Evolutionary conservation across 2,888 invertebrate genomes (phyloP), one percentile per base, ranked within the genome.

Genomic region (Spodoptera exigua): DNA sequence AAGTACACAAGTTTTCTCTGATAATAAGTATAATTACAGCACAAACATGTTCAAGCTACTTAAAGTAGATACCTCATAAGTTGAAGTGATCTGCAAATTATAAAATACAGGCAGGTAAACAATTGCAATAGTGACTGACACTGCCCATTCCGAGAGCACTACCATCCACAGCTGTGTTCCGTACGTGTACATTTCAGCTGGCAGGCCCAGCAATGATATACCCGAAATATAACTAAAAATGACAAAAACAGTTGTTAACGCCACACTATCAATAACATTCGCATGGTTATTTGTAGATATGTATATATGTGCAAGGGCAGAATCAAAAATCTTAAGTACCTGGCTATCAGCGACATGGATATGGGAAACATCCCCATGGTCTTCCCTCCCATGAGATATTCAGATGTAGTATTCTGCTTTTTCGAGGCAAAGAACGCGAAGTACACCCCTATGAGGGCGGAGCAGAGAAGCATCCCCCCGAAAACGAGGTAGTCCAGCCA

Each of bases 281-380:
- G 76, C 76, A 27, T 51, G 2, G 18, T 52, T 32, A 32, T 11
- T 17, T 12, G 39, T 14, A 56, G 7, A 16, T 32, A 32, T 11
- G 14, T 12, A 39, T 14, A 56, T 4, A 16, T 4, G 18, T 34
- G 40, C 48, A 41, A 39, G 13, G 46, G 27, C 35, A 64, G 18
- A 47, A 64, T 49, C 11, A 51, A 72, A 60, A 18, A 56, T 40
- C 0, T 27, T 27, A 55, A 40, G 89, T 95, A 96, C 96, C 96
- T 96, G 78, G 97, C 96, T 72, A 97, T 96, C 60, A 97, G 89
- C 12, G 96, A 97, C 96, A 97, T 96, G 51, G 97, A 96, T 81
- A 97, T 96, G 0, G 97, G 97, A 76, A 97, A 96, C 75, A 97
- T 95, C n/a, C 96, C 96, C 96, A 97, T 96, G 10, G 95, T 96